Conservation (phyloP, 1,140 invertebrate genomes). For the Ditylenchus dipsaci region DNA sequence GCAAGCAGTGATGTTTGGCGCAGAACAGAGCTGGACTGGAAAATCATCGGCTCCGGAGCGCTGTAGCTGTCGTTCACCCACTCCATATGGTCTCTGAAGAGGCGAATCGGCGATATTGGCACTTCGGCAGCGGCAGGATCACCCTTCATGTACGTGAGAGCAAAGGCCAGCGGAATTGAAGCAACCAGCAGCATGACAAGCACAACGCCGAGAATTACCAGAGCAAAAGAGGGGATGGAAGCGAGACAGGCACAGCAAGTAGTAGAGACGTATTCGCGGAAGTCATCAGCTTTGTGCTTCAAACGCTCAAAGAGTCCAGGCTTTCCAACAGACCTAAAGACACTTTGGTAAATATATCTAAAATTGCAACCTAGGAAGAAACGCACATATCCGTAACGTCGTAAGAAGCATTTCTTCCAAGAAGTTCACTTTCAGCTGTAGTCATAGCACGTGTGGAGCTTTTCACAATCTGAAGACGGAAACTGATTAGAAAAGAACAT, state of each 20-base stretch:
- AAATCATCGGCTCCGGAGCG: neutral
- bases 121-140: neutral
- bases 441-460: too few relatives aligned
- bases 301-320: conserved; percentile 7
- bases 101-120: neutral
- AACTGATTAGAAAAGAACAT: too few relatives aligned
- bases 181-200: conserved; percentile 31
- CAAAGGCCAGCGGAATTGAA: conserved; percentile 36
- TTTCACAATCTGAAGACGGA: too few relatives aligned
- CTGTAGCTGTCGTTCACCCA: too few relatives aligned
- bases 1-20: conserved; percentile 36
- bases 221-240: conserved; percentile 37
- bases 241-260: conserved; percentile 36
- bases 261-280: conserved; percentile 22
- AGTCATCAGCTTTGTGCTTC: conserved; percentile 23
- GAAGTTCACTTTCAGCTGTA: too few relatives aligned
- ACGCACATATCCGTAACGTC: too few relatives aligned
- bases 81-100: neutral
- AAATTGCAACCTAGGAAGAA: too few relatives aligned
- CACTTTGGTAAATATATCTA: too few relatives aligned
- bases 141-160: conserved; percentile 28
- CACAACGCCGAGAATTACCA: conserved; percentile 30
- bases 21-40: conserved; percentile 6
- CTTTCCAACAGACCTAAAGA: too few relatives aligned
- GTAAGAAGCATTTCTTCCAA: too few relatives aligned